phyloP scores from a whole-genome alignment of 2,113 vertebrate species.

The Misgurnus mizolepis region DNA sequence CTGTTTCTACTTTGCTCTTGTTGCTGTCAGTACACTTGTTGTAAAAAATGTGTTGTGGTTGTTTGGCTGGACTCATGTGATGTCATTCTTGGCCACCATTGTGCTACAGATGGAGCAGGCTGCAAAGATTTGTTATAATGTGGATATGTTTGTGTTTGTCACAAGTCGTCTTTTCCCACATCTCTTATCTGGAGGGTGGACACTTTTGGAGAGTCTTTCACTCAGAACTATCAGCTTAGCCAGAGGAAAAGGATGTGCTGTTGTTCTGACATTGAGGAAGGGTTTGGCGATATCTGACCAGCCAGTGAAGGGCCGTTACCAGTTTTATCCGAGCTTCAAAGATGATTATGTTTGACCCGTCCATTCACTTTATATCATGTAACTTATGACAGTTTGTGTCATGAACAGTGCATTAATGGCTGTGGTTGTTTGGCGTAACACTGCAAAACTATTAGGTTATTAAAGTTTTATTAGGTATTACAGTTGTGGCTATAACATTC shows the following conservation, averaged over 20 bases:
- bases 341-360: background rate
- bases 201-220: constrained; percentile 30
- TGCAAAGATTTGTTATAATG: background rate
- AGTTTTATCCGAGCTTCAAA: background rate
- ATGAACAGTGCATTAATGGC: too few species aligned
- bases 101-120: constrained; percentile 26
- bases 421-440: too few species aligned
- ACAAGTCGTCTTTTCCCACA: constrained; percentile 33
- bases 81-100: constrained; percentile 46
- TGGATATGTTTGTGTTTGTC: constrained; percentile 37
- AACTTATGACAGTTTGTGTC: too few species aligned
- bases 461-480: too few species aligned
- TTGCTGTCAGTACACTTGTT: background rate
- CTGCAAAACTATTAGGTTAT: too few species aligned
- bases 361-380: background rate
- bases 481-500: too few species aligned
- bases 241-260: constrained; percentile 39
- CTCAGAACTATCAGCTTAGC: constrained; percentile 34
- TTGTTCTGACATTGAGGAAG: constrained; percentile 30
- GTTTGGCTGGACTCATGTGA: constrained; percentile 42
- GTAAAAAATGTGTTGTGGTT: constrained; percentile 32
- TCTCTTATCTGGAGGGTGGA: constrained; percentile 43
- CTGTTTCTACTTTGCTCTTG: background rate
- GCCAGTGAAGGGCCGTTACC: background rate
- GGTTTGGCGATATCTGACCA: background rate